A percentile compares a stretch with the other conserved stretches of the same genome.
phyloP scores from a whole-genome alignment of 2,888 invertebrate genomes.

The Macaria notata region DNA sequence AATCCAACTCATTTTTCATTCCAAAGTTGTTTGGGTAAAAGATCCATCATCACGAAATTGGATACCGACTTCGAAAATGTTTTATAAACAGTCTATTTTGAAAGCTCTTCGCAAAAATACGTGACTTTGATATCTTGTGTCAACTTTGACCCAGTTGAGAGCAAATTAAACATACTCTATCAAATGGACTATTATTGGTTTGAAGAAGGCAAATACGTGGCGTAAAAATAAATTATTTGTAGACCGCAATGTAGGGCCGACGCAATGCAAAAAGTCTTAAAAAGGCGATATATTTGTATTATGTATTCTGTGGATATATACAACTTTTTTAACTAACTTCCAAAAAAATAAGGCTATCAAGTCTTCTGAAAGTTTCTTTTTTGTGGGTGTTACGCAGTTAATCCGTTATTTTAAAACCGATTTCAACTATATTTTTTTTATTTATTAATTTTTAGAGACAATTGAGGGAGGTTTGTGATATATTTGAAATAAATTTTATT shows the following conservation, averaged over 20 bases:
- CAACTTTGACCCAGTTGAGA: conserved; percentile 5
- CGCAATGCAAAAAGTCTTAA: too few relatives aligned
- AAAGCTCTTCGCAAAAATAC: conserved; percentile 16
- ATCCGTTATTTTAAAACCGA: too few relatives aligned
- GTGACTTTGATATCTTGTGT: conserved; percentile 15
- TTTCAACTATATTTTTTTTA: too few relatives aligned
- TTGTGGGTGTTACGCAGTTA: too few relatives aligned
- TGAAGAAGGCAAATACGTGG: conserved; percentile 3
- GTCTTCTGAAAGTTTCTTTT: too few relatives aligned
- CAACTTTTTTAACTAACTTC: too few relatives aligned
- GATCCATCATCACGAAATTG: conserved; percentile 22
- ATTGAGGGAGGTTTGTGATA: too few relatives aligned
- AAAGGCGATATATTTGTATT: too few relatives aligned
- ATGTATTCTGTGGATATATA: too few relatives aligned
- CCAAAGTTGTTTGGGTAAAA: conserved; percentile 10
- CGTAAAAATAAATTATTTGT: conserved; percentile 16
- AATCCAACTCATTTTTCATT: conserved; percentile 18
- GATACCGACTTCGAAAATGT: conserved; percentile 14
- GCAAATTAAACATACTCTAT: conserved; percentile 14
- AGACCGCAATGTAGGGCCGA: conserved; percentile 11
- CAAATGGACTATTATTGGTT: conserved; percentile 1
- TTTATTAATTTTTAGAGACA: too few relatives aligned
- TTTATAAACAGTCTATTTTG: conserved; percentile 19
- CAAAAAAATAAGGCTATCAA: too few relatives aligned
- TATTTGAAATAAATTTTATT: too few relatives aligned